Evolutionary conservation across 2,888 invertebrate species (phyloP).

Genomic region (Platypus cylindrus): DNA sequence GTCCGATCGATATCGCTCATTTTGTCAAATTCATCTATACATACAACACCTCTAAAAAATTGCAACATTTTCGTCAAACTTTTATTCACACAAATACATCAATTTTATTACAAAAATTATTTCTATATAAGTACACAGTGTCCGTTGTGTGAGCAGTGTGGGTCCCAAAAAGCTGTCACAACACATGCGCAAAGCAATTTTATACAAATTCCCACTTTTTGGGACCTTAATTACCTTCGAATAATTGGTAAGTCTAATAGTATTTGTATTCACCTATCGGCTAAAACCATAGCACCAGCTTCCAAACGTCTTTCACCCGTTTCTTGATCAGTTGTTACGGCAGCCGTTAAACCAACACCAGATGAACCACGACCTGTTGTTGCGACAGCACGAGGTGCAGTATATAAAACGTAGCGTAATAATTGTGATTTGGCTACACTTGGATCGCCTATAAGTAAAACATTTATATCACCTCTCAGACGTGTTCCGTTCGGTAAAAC

Average conservation of each 20-base stretch:
- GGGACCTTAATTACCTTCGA: too few relatives aligned
- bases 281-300: conserved; percentile 99
- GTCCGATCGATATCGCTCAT: conserved; percentile 99
- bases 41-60: conserved; percentile 64
- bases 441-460: conserved; percentile 84
- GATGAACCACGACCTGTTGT: conserved; percentile 97
- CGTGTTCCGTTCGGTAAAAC: conserved; percentile 82
- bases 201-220: too few relatives aligned
- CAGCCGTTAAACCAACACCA: conserved; percentile 97
- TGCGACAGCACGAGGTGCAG: conserved; percentile 90
- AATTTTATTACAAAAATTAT: not conserved
- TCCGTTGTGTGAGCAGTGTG: too few relatives aligned
- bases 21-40: conserved; percentile 96
- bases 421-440: conserved; percentile 98
- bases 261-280: conserved; percentile 71
- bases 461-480: conserved; percentile 57
- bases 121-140: too few relatives aligned
- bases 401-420: conserved; percentile 82
- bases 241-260: too few relatives aligned
- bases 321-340: conserved; percentile 92
- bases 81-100: too few relatives aligned
- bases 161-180: too few relatives aligned
- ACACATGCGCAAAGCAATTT: too few relatives aligned
- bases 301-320: conserved; percentile 66
- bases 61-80: too few relatives aligned